Evolutionary conservation across 2,888 invertebrate genomes (phyloP).

Genomic region (Drosophila bunnanda): DNA sequence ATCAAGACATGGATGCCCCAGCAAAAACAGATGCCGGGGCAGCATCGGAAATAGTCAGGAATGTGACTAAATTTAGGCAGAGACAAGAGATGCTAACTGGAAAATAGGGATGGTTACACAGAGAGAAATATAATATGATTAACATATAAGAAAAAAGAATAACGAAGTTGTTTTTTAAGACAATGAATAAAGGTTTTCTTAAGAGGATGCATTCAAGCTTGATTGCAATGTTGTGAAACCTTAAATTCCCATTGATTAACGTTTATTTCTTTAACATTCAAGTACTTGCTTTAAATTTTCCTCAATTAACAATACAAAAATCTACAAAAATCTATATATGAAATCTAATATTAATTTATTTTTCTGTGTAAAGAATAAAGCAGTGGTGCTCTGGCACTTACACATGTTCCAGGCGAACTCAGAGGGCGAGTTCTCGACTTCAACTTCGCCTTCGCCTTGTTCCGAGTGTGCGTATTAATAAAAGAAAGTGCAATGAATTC

Average conservation of each 20-base stretch:
- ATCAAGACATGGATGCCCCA: constrained; percentile 62
- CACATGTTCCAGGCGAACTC: constrained; percentile 63
- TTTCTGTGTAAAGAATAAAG: constrained; percentile 5
- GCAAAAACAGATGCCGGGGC: constrained; percentile 62
- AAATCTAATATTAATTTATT: background rate
- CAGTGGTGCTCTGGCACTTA: constrained; percentile 55
- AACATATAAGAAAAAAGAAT: background rate
- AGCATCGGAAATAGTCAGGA: constrained; percentile 64
- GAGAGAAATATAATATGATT: background rate
- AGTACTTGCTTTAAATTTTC: background rate
- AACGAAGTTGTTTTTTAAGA: background rate
- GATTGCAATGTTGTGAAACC: background rate
- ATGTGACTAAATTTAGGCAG: constrained; percentile 75
- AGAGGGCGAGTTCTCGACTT: constrained; percentile 45
- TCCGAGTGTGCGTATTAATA: constrained; percentile 74
- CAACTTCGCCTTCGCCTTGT: constrained; percentile 40
- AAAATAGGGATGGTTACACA: constrained; percentile 15
- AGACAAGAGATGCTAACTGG: constrained; percentile 33
- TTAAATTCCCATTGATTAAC: too few relatives aligned
- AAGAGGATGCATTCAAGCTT: background rate
- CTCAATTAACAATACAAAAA: background rate
- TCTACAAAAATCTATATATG: background rate
- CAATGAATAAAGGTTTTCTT: background rate
- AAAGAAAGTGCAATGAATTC: constrained; percentile 81
- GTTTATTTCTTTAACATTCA: background rate